Conservation (phyloP, 2,113 vertebrate genomes). For the Labeo rohita region DNA sequence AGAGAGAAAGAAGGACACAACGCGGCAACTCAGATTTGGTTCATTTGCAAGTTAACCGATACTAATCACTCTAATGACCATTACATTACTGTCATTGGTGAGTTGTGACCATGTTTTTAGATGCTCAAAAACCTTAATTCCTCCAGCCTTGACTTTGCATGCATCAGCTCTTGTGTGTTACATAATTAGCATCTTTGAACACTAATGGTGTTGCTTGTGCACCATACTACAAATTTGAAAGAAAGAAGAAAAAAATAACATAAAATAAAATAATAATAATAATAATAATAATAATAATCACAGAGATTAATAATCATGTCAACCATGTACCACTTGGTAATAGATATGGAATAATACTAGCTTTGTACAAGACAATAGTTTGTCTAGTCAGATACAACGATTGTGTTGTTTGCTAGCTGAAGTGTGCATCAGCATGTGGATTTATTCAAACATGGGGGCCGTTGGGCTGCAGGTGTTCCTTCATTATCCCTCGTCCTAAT, state of each 20-base stretch:
- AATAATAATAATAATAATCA: no score
- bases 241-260: not conserved
- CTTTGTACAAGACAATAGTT: conserved; percentile 16
- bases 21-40: conserved; percentile 46
- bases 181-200: not conserved
- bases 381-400: not conserved
- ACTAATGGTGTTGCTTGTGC: not conserved
- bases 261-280: no score
- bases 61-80: conserved; percentile 61
- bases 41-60: conserved; percentile 48
- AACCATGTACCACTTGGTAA: conserved; percentile 3
- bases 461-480: conserved; percentile 55
- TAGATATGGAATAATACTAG: conserved; percentile 4
- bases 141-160: not conserved
- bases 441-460: conserved; percentile 32
- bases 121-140: not conserved
- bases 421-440: not conserved
- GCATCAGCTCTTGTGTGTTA: not conserved
- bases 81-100: conserved; percentile 52
- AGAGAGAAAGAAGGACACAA: not conserved
- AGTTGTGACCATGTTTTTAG: conserved; percentile 24
- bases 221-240: not conserved
- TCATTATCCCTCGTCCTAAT: conserved; percentile 54
- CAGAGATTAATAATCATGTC: not conserved
- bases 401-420: not conserved